Base-by-base conservation (phyloP, 1,140 invertebrate species). In the Goniozus legneri region DNA sequence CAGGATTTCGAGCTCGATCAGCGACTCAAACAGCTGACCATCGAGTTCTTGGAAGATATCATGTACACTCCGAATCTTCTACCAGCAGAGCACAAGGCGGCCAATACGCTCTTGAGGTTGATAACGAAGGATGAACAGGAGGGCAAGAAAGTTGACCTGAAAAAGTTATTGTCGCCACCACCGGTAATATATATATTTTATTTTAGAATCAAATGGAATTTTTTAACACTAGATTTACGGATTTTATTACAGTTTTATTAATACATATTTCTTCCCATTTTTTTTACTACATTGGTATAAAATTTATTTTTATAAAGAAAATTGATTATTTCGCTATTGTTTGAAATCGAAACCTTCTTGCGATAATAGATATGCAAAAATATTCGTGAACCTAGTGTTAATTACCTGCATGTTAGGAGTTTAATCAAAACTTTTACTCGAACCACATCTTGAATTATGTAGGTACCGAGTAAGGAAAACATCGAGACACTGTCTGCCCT, bases 31-130 rank as follows among this genome's bases (percentile, higher is more conserved):
- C 81, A 81, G 20, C 71, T 91, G 52, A 91, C 91, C 0, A 88
- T 91, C 43, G 87, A 91, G 55, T 92, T 96, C 67, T 74, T 95
- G 13, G 91, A 95, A 52, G 92, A 95, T 60, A 89, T 96, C 49
- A 84, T 91, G 24, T 86, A 84, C 56, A 91, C 87, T 60, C 85
- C 88, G 0, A 91, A 88, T 56, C 72, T 96, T n/a, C 74, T 95
- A 22, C 91, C 91, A 0, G 87, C 90, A 0, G 92, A 96, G 65
- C 90, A 95, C 63, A 92, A 95, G 67, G 88, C 90, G 1, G 92
- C 92, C 1, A 80, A 84, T 33, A 86, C 93, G 67, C 66, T 96
- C 14, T 73, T 94, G 12, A 78, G 89, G 39, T 76, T 94, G 14
- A 79, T 96, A 6, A 88, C 86, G 20, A 85, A 89, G 47, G 87